Percentiles rank a stretch among this genome's conserved stretches.
These are phyloP conservation scores for Phlogophora meticulosa DNA, from an alignment of 2,888 invertebrate genomes.

Conservation along the genomic window DNA sequence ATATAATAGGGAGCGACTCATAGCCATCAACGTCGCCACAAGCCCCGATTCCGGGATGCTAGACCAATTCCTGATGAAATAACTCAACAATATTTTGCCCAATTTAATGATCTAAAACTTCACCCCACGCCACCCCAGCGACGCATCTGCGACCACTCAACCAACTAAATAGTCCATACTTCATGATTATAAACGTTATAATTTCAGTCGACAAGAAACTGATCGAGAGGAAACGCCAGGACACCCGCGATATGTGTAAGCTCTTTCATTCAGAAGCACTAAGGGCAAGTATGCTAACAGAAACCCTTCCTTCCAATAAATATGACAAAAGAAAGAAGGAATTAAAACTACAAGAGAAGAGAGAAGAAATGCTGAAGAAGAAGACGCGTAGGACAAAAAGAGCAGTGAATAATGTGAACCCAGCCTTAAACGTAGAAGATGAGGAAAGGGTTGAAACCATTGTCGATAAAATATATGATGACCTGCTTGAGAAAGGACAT, in stretches of 20 bases:
- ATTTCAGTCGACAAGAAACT: constrained; percentile 80
- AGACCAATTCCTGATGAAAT: not conserved
- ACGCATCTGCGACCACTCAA: not conserved
- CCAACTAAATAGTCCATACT: not conserved
- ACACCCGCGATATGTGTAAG: constrained; percentile 84
- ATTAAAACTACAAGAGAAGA: constrained; percentile 24
- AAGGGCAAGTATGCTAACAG: constrained; percentile 37
- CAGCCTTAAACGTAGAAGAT: constrained; percentile 69
- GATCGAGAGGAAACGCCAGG: constrained; percentile 81
- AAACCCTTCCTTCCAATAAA: constrained; percentile 24
- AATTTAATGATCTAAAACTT: not conserved
- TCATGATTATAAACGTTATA: constrained; percentile 1
- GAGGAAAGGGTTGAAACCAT: constrained; percentile 77
- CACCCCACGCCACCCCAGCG: not conserved
- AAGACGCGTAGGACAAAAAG: constrained; percentile 65
- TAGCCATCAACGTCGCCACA: not conserved
- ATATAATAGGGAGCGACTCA: not conserved
- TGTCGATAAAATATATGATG: constrained; percentile 83
- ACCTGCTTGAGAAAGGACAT: constrained; percentile 74
- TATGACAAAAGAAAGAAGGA: constrained; percentile 40
- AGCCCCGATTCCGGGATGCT: not conserved
- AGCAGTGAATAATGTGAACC: constrained; percentile 59
- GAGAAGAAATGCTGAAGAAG: constrained; percentile 7
- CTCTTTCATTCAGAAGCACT: constrained; percentile 80
- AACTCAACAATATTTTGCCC: not conserved